phyloP scores from a whole-genome alignment of 2,113 vertebrate genomes.

The Phalacrocorax brasilianus region DNA sequence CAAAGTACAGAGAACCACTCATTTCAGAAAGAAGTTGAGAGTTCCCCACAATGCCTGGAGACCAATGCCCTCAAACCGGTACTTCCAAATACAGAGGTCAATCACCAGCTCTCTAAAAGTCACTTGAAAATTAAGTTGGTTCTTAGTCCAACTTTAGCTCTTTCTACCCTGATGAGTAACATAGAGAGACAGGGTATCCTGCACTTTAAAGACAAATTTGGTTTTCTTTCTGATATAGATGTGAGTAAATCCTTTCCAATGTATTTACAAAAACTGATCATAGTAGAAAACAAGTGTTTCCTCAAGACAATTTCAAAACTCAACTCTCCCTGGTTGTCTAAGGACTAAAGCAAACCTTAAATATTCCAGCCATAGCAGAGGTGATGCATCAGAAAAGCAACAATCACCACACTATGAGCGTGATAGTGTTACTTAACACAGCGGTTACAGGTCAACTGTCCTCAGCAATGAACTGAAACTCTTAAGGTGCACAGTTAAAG shows the following conservation, averaged over 20 bases:
- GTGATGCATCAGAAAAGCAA: neutral
- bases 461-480: neutral
- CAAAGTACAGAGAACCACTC: neutral
- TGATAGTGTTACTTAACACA: neutral
- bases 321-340: neutral
- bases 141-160: neutral
- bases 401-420: neutral
- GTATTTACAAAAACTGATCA: neutral
- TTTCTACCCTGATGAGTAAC: neutral
- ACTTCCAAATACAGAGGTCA: neutral
- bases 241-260: neutral
- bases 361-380: neutral
- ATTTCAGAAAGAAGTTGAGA: neutral
- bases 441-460: neutral
- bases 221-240: neutral
- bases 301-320: neutral
- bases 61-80: neutral
- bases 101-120: neutral
- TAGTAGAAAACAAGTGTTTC: neutral
- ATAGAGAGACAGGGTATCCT: neutral
- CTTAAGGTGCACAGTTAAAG: neutral
- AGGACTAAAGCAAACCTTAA: neutral
- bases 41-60: neutral
- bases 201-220: neutral
- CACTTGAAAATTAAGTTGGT: neutral